Percentiles rank a stretch among this genome's conserved stretches.
Conservation (phyloP, 1,140 invertebrate species). For the Steinernema khuongi region DNA sequence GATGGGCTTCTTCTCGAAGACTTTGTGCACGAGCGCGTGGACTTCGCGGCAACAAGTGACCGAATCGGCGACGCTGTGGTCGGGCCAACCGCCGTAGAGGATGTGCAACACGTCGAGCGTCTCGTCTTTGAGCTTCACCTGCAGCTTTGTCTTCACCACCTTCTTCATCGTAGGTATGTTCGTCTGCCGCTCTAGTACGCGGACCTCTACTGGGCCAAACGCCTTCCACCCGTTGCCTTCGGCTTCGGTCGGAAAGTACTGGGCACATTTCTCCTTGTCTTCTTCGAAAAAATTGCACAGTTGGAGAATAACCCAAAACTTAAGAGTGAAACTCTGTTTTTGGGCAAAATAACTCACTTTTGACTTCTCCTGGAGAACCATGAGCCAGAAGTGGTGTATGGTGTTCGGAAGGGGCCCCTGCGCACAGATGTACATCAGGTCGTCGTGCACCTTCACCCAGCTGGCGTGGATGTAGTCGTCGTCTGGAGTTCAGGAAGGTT, state of each 20-base stretch:
- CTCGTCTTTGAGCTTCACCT: slow-evolving; percentile 14
- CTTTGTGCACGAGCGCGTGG: slow-evolving; percentile 31
- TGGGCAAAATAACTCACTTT: neutral
- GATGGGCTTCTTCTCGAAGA: slow-evolving; percentile 40
- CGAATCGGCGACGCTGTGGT: slow-evolving; percentile 36
- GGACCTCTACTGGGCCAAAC: neutral
- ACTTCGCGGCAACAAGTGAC: slow-evolving; percentile 39
- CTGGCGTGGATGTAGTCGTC: slow-evolving; percentile 26
- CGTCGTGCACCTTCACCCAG: slow-evolving; percentile 37
- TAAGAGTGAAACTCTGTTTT: too few species aligned
- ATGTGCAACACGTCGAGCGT: slow-evolving; percentile 10
- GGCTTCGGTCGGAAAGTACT: slow-evolving; percentile 41
- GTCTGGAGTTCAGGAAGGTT: neutral
- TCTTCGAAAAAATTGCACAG: slow-evolving; percentile 45
- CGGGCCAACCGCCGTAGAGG: slow-evolving; percentile 39
- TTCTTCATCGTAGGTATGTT: slow-evolving; percentile 16
- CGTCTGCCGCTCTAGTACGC: neutral
- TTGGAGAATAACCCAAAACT: slow-evolving; percentile 37
- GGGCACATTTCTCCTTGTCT: slow-evolving; percentile 40
- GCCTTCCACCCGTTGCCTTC: slow-evolving; percentile 24
- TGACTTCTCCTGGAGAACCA: slow-evolving; percentile 41
- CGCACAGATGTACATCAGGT: slow-evolving; percentile 45
- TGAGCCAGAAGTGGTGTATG: slow-evolving; percentile 40
- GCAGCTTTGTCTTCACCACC: slow-evolving; percentile 18
- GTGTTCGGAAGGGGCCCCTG: slow-evolving; percentile 43